phyloP scores from a whole-genome alignment of 2,888 invertebrate genomes.

The Escarpia spicata region DNA sequence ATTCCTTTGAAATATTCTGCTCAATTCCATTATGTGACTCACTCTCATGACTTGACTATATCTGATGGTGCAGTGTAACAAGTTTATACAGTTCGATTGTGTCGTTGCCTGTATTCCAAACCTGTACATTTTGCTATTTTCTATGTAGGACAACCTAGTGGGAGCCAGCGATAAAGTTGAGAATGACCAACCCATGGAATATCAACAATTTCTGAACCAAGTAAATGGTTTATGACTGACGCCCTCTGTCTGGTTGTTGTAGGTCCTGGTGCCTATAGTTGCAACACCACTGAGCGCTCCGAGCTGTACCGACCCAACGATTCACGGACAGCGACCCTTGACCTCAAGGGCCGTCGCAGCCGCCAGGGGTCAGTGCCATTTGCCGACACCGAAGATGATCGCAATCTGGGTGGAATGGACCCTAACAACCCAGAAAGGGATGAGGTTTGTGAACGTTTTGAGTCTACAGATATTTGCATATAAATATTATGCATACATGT shows the following conservation, averaged over 20 bases:
- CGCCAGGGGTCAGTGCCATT: conserved; percentile 33
- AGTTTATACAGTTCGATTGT: background rate
- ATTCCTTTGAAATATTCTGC: background rate
- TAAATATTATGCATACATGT: background rate
- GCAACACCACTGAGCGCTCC: conserved; percentile 20
- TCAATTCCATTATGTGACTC: background rate
- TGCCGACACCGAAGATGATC: conserved; percentile 36
- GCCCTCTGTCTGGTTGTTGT: background rate
- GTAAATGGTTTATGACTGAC: background rate
- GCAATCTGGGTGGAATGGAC: conserved; percentile 22
- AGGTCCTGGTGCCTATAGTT: conserved; percentile 18
- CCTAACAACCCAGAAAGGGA: background rate
- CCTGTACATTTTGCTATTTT: background rate
- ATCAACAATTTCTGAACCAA: background rate
- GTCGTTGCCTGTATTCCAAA: background rate
- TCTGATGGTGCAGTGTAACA: background rate
- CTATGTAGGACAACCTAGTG: background rate
- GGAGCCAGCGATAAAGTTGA: background rate
- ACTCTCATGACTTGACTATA: background rate
- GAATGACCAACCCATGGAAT: background rate
- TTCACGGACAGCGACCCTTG: conserved; percentile 32
- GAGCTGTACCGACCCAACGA: conserved; percentile 24
- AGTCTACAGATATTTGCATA: background rate
- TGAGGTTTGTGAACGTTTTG: background rate
- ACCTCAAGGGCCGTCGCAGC: conserved; percentile 24